These are phyloP conservation scores for Nomia melanderi DNA, from an alignment of 1,140 invertebrate genomes.

Conservation along the genomic window DNA sequence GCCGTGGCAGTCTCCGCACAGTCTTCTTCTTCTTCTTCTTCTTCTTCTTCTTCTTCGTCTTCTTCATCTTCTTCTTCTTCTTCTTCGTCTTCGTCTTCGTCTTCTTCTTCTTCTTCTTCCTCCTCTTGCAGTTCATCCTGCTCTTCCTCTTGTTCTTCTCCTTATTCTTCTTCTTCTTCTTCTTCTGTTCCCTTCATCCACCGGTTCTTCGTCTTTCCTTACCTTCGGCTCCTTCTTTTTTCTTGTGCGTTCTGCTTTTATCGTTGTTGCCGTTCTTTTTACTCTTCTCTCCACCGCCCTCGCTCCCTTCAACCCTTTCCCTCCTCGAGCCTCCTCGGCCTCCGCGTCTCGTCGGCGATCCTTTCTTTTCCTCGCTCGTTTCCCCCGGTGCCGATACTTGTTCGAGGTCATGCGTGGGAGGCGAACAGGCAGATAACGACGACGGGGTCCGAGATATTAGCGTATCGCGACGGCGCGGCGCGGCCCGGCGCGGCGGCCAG, in stretches of 20 bases:
- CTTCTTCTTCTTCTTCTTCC: constrained; percentile 17
- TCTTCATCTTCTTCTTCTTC: constrained; percentile 2
- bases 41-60: constrained; percentile 24
- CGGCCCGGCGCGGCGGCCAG: too few relatives aligned
- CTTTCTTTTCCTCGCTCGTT: constrained; percentile 16
- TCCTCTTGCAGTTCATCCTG: too few relatives aligned
- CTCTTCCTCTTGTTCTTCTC: neutral
- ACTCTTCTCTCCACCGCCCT: neutral
- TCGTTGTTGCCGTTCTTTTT: neutral
- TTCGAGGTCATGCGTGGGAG: constrained; percentile 24
- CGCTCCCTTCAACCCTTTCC: neutral
- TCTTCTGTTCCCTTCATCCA: neutral
- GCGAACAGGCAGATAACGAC: constrained; percentile 47
- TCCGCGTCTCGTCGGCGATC: neutral
- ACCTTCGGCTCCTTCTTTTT: neutral
- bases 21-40: constrained; percentile 52
- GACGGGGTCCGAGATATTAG: constrained; percentile 43
- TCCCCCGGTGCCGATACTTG: constrained; percentile 14
- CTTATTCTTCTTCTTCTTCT: neutral
- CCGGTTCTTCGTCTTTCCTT: too few relatives aligned
- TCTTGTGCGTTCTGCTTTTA: neutral
- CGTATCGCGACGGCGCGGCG: constrained; percentile 23
- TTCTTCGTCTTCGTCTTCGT: constrained; percentile 15
- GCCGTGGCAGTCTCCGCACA: constrained; percentile 23
- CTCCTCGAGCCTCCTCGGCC: neutral